Base-by-base conservation (phyloP, 2,797 vertebrate species). In the Gallinago solitaria region DNA sequence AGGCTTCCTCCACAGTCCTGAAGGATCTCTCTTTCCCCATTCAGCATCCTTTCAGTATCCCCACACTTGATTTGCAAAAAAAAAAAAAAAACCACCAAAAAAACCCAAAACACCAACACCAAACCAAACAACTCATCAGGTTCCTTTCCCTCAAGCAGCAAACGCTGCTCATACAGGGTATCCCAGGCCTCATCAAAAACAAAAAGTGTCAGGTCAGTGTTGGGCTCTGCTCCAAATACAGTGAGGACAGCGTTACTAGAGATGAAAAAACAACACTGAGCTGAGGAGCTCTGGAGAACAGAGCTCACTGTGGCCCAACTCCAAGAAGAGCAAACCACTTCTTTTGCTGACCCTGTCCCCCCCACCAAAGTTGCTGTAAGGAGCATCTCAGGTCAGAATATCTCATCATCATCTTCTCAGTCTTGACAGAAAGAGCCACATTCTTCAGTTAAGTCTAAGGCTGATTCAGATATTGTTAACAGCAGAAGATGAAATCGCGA, bases 241-340 rank as follows among this genome's bases (percentile, higher is more conserved):
- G 23, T 12, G 24, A 76, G 39, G 48, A 56, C 41, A 79, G 37
- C 0, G 1, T 2, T 9, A 11, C 16, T 9, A 11, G 39, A 25
- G 1, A 2, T 1, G 5, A 27, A 28, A 63, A 43, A 79, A 33
- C 11, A 33, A 4, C 3, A 2, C 5, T 6, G 30, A 56, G 25
- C 47, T 61, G 37, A 56, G 64, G 24, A 60, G 53, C 45, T 60
- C 25, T 4, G 2, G 8, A 83, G 19, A 39, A 27, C 16, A 79
- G 12, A 74, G 45, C 3, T 48, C n/a, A 27, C 30, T 9, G 6
- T 1, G 19, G 20, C 11, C 12, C 45, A n/a, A 30, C 23, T 45
- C 56, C 37, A 77, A 82, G 30, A 71, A 20, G 2, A 35, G 20
- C 20, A 71, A 64, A 73, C 23, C 17, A 23, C 25, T 48, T 12